These are phyloP conservation scores for Patella vulgata DNA, from an alignment of 1,140 invertebrate species.

Conservation along the genomic window DNA sequence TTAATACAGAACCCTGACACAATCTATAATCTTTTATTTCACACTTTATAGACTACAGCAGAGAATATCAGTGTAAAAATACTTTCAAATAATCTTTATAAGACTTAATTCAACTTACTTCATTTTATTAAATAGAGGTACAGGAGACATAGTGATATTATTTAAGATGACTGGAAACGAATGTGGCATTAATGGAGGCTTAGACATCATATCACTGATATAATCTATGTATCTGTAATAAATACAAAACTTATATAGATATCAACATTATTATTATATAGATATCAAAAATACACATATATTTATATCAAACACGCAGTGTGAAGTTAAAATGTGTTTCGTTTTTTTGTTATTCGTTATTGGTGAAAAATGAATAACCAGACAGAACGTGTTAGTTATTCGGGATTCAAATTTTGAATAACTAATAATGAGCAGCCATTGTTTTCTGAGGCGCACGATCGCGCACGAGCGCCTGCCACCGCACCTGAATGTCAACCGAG, in stretches of 20 bases:
- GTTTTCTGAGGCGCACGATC: too few relatives aligned
- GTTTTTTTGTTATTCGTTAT: background rate
- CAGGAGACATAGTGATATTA: constrained; percentile 81
- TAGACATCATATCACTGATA: constrained; percentile 76
- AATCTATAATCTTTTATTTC: too few relatives aligned
- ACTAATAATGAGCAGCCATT: too few relatives aligned
- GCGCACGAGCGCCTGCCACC: too few relatives aligned
- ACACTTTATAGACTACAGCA: too few relatives aligned
- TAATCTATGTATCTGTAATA: constrained; percentile 82
- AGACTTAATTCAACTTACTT: constrained; percentile 71
- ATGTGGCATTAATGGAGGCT: constrained; percentile 72
- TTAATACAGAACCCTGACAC: too few relatives aligned
- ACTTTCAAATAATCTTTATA: too few relatives aligned
- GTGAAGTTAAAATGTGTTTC: background rate
- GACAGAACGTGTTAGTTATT: too few relatives aligned
- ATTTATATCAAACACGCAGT: background rate
- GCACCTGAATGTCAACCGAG: too few relatives aligned
- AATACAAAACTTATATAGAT: constrained; percentile 14
- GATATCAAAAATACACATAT: background rate
- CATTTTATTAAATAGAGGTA: constrained; percentile 91
- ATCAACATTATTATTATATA: background rate
- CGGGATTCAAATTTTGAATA: background rate
- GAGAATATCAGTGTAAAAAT: too few relatives aligned
- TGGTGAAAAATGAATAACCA: too few relatives aligned
- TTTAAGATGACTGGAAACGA: constrained; percentile 81